Evolutionary conservation across 2,888 invertebrate genomes (phyloP), one percentile per base, ranked within the genome.

Genomic region (Carterocephalus palaemon): DNA sequence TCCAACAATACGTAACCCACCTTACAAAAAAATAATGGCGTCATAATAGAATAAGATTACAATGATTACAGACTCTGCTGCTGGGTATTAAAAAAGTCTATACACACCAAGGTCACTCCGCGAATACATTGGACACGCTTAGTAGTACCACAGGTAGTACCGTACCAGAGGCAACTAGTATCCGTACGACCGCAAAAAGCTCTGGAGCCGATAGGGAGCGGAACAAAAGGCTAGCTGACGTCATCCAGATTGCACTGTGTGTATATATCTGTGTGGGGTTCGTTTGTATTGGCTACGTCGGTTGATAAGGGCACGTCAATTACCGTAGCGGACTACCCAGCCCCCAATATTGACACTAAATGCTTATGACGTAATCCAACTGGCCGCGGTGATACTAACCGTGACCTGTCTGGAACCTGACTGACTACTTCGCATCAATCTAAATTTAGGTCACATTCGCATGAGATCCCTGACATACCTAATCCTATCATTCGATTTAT

Each of bases 341-440:
- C 34, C 34, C 34, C 24, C 43, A 22, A 36, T 29, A 20, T 42
- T 28, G 20, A 42, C 42, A 26, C 2, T 42, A 26, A 19, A 34
- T 22, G 20, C 28, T 19, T 34, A 2, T 47, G 49, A 49, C 38
- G 29, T 43, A 38, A 47, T 28, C 2, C 37, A 2, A 3, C 24
- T 15, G 20, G 15, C 26, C 24, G n/a, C n/a, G 22, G 22, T 29
- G 22, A 33, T 31, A 22, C 16, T 24, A 17, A 16, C 42, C 42
- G 19, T 42, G 42, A 42, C 34, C 34, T 34, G 34, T 34, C 42
- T 34, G 34, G 16, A 34, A 29, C 16, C 8, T 5, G 19, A 20
- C 22, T 28, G 13, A n/a, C n/a, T 29, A 19, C 12, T 4, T 12
- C 8, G 17, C 9, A 20, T 17, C n/a, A 22, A 9, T 19, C 34